These are phyloP conservation scores for Philopotamus ludificatus DNA, from an alignment of 1,140 invertebrate genomes.

Conservation along the genomic window DNA sequence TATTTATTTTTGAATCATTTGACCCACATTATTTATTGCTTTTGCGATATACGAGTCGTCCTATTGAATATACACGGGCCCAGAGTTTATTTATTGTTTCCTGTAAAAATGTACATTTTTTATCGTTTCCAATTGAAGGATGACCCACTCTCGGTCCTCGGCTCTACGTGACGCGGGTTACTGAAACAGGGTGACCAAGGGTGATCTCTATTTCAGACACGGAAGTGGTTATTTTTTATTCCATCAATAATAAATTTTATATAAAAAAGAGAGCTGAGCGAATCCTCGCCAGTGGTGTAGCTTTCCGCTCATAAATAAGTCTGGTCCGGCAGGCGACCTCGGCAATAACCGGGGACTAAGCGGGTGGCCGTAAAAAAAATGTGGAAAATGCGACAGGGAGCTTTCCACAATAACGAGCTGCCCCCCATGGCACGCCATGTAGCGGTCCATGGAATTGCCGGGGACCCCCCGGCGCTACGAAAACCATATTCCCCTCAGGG, in stretches of 20 bases:
- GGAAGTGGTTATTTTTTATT: constrained; percentile 17
- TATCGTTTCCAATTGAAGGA: background rate
- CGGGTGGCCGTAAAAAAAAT: constrained; percentile 20
- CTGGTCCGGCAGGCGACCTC: constrained; percentile 11
- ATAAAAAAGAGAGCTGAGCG: constrained; percentile 5
- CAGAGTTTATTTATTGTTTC: too few species aligned
- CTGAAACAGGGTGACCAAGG: background rate
- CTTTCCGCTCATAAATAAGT: constrained; percentile 25
- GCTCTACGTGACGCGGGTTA: background rate
- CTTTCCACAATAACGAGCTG: background rate
- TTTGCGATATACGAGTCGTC: too few species aligned
- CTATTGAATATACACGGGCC: too few species aligned
- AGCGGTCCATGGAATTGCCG: background rate
- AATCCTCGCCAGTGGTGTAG: constrained; percentile 2
- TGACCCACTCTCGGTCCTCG: background rate
- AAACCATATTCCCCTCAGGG: too few species aligned
- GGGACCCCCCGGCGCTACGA: too few species aligned
- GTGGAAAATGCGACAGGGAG: background rate
- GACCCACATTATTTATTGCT: too few species aligned
- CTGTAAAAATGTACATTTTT: too few species aligned
- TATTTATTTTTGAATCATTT: too few species aligned
- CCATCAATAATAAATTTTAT: constrained; percentile 21
- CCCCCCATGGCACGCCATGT: background rate
- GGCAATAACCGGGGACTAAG: constrained; percentile 21
- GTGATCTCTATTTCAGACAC: background rate